Percentiles rank a stretch among this genome's conserved stretches.
phyloP scores from a whole-genome alignment of 2,888 invertebrate species.

The Unio delphinus region DNA sequence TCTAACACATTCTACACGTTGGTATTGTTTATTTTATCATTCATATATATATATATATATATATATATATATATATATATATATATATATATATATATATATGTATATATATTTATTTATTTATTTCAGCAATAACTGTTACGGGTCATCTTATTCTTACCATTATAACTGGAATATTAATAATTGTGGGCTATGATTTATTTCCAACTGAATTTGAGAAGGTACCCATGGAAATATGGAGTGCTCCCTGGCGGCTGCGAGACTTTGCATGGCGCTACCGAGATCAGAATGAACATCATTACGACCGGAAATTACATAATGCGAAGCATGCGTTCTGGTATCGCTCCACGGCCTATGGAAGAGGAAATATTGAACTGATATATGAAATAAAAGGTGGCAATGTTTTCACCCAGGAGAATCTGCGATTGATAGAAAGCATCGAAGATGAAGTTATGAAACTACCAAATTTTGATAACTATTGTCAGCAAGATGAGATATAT shows the following conservation, averaged over 20 bases:
- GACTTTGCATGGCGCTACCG: constrained; percentile 46
- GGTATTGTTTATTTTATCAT: too few species aligned
- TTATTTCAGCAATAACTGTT: constrained; percentile 41
- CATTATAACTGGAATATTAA: constrained; percentile 30
- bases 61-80: too few species aligned
- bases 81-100: too few species aligned
- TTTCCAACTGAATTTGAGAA: constrained; percentile 50
- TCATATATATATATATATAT: too few species aligned
- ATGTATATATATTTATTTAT: not conserved
- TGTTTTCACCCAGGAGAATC: constrained; percentile 47
- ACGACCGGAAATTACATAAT: constrained; percentile 26
- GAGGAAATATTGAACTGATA: constrained; percentile 38
- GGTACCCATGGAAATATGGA: constrained; percentile 54
- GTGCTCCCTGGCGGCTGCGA: constrained; percentile 44
- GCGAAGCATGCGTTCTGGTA: constrained; percentile 28
- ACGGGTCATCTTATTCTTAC: constrained; percentile 34
- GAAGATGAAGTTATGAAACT: constrained; percentile 36
- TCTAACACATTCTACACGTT: too few species aligned
- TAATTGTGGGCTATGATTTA: constrained; percentile 42
- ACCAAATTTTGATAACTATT: constrained; percentile 28
- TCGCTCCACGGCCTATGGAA: constrained; percentile 24
- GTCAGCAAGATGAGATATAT: constrained; percentile 18
- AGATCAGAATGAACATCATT: constrained; percentile 25
- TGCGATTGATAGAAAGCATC: constrained; percentile 42
- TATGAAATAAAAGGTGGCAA: constrained; percentile 47